Conservation (phyloP, 2,113 vertebrate genomes). For the Athene cunicularia region DNA sequence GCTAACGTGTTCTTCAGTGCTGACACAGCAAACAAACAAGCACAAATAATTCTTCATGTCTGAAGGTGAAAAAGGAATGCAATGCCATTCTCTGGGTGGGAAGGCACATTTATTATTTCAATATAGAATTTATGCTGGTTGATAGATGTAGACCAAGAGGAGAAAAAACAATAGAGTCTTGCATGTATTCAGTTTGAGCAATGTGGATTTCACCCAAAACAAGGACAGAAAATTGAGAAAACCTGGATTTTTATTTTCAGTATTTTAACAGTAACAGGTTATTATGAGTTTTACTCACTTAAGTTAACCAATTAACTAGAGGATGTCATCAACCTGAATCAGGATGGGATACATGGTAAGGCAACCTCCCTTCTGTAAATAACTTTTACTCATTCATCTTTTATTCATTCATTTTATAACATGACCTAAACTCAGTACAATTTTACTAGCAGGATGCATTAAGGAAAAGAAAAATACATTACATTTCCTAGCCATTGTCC, state of each 20-base stretch:
- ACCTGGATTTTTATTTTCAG: neutral
- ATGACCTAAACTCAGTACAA: neutral
- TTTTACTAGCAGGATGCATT: constrained; percentile 19
- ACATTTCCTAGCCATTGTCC: neutral
- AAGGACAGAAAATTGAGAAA: neutral
- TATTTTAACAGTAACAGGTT: neutral
- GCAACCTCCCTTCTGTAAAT: constrained; percentile 26
- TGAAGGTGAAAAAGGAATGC: neutral
- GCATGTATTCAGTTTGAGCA: neutral
- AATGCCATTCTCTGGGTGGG: neutral
- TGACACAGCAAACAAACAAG: constrained; percentile 29
- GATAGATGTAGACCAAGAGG: constrained; percentile 9
- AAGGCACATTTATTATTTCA: constrained; percentile 41
- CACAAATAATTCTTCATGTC: neutral
- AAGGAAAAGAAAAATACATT: constrained; percentile 4
- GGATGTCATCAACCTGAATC: neutral
- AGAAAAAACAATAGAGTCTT: constrained; percentile 2
- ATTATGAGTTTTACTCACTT: neutral
- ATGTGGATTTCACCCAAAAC: neutral
- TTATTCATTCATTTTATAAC: constrained; percentile 32
- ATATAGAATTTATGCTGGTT: constrained; percentile 33
- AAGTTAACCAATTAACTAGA: constrained; percentile 2
- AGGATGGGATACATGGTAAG: neutral
- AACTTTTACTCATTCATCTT: constrained; percentile 1
- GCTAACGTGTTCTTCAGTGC: neutral